Evolutionary conservation across 2,888 invertebrate species (phyloP), one percentile per base, ranked within the genome.

Genomic region (Dusona sp.): DNA sequence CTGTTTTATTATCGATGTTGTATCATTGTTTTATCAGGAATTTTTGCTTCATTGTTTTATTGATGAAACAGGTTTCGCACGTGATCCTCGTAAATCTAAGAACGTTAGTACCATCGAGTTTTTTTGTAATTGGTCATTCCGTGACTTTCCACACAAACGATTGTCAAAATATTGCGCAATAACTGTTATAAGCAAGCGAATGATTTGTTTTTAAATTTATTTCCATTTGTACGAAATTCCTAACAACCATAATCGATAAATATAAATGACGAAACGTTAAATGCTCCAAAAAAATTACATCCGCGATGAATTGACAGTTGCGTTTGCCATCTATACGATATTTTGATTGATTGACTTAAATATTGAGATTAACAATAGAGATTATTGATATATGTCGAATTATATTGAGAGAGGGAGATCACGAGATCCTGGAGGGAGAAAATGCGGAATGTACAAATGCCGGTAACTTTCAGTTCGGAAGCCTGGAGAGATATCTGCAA

Each of bases 381-480:
- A 74, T 74, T 74, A 33, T 72, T 72, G 6, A 25, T 29, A 61
- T 61, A 16, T 16, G 11, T 3, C 16, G 29, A 29, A 16, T n/a
- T 29, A 61, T 61, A 61, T 61, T 16, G 70, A 64, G 80, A 45
- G 70, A 54, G 85, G 77, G 86, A 70, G 84, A 81, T 68, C 57
- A 65, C 36, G 75, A 68, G 80, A 75, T 73, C 51, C 77, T 88
- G 89, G 90, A 87, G 89, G 90, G 89, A 89, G 90, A 87, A 89
- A 54, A 70, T 13, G 61, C 87, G 83, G 89, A 89, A 88, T 88
- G 90, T 89, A 90, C 89, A 88, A 90, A 90, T 90, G 89, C 89
- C 84, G 85, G 89, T 84, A 88, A 83, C 90, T 89, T 89, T 90
- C 89, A 78, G 86, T 88, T 82, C 70, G 87, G 78, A 79, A 75